Base-by-base conservation (phyloP, 2,797 vertebrate genomes). In the Hypotaenidia philippensis region DNA sequence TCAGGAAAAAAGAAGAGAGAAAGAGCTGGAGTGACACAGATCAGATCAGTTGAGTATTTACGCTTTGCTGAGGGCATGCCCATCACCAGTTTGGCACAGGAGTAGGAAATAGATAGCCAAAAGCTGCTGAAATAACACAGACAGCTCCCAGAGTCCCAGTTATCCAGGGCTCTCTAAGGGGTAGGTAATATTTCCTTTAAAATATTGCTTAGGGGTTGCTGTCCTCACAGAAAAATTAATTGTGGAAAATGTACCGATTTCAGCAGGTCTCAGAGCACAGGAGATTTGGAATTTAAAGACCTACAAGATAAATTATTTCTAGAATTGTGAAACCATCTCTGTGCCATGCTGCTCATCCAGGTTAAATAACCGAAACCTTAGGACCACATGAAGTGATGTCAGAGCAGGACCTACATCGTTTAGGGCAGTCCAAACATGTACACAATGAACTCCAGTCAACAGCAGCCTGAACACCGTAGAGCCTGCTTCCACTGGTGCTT, bases 21-120 rank as follows among this genome's bases (percentile, higher is more conserved):
- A 49, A 49, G 70, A 55, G 17, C 65, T 74, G 61, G 85, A 87
- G 49, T 56, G 47, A 45, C 0, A 2, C 31, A 11, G 72, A 55
- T 34, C 31, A 27, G 65, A 89, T 90, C 14, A 88, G 53, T 4
- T 91, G 78, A 18, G 61, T 92, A 77, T 91, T 94, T 95, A 88
- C 80, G 70, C 21, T 87, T 81, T 31, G 44, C 47, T 79, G 40
- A 75, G 65, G 52, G 40, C 34, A 32, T 4, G 4, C 20, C 63
- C 20, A 13, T 69, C 1, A 1, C 53, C 34, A 41, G 5, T 32
- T 65, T 40, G 21, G 19, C 64, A 26, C 29, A 81, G 41, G 40
- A 75, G 22, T 23, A 71, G 10, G 41, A 74, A 80, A 44, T 6
- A 63, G 21, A 4, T 20, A 66, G 32, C n/a, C 44, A 83, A 61